Base-by-base conservation (phyloP, 1,140 invertebrate species). In the Ceratina japonica region DNA sequence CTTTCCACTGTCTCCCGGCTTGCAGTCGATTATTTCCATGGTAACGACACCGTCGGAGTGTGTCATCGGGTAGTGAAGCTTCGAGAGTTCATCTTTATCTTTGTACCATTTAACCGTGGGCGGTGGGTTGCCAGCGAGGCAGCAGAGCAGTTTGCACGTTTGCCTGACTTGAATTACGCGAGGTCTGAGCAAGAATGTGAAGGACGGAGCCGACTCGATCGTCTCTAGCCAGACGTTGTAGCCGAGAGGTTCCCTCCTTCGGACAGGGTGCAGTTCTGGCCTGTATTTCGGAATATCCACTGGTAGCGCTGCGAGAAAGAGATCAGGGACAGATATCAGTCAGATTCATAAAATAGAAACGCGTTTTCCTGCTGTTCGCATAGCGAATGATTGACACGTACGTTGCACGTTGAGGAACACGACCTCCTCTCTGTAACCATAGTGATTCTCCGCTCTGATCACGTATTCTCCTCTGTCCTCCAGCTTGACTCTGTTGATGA, bases 341-440 rank as follows among this genome's bases (percentile, higher is more conserved):
- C 2, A 8, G 56, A n/a, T 3, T 1, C 2, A 59, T 20, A 20
- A 20, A 59, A 7, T n/a, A n/a, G 56, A 58, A 58, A n/a, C 10
- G 37, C 1, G 10, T 44, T 44, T 8, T 8, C 10, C 10, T 44
- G 37, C 37, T 44, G 5, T 10, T 44, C 10, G 37, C 27, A 44
- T 3, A 44, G 5, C 37, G 5, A 44, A 44, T 7, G 27, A 8
- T 68, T 10, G 13, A 61, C 1, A 51, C 77, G 44, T 93, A 97
- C 97, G 97, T 95, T 99, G 98, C 31, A 99, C 98, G 90, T 99
- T 99, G 3, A 99, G 94, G 94, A 98, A 99, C 7, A 99, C 98
- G 65, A 98, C 96, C 93, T 99, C 98, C 93, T 99, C 98, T 85
- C 97, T 95, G 87, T 96, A 97, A 64, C 99, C 99, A 92, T 99